A percentile compares a stretch with the other conserved stretches of the same genome.
phyloP scores from a whole-genome alignment of 2,888 invertebrate species.

The Pegoplata infirma region DNA sequence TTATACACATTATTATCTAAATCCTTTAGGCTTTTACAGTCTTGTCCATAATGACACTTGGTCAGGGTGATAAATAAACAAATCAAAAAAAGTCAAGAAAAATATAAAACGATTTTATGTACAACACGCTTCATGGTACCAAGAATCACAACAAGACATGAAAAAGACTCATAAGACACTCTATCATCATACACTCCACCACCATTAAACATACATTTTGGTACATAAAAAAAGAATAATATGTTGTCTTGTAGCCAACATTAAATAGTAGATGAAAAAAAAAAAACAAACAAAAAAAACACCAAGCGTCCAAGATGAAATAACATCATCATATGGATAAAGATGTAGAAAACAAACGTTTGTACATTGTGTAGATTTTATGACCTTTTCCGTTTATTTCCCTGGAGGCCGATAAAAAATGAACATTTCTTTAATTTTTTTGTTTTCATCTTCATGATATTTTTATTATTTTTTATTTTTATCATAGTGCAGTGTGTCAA shows the following conservation, averaged over 20 bases:
- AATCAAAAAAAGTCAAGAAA: constrained; percentile 50
- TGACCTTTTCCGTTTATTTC: constrained; percentile 60
- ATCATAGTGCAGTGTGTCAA: constrained; percentile 40
- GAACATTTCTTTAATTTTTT: constrained; percentile 23
- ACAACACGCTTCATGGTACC: no score
- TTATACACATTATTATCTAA: constrained; percentile 54
- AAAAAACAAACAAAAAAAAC: constrained; percentile 1
- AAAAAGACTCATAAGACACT: constrained; percentile 5
- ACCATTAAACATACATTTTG: constrained; percentile 26
- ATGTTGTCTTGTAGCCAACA: constrained; percentile 33
- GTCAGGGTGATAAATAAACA: constrained; percentile 58
- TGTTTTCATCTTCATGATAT: constrained; percentile 5
- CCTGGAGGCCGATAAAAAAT: constrained; percentile 57
- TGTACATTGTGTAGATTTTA: constrained; percentile 49
- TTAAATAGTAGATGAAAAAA: constrained; percentile 19
- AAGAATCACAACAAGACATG: no score
- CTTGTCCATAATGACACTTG: constrained; percentile 55
- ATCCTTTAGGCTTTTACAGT: constrained; percentile 53
- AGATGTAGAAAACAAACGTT: constrained; percentile 31
- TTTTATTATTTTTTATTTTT: constrained; percentile 33
- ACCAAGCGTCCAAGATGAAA: constrained; percentile 47
- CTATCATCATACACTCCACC: constrained; percentile 33
- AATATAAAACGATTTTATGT: constrained; percentile 34
- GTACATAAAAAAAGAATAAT: constrained; percentile 12
- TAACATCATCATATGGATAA: constrained; percentile 8